Percentiles rank a stretch among this genome's conserved stretches.
phyloP scores from a whole-genome alignment of 2,797 vertebrate species.

The Squalus acanthias region DNA sequence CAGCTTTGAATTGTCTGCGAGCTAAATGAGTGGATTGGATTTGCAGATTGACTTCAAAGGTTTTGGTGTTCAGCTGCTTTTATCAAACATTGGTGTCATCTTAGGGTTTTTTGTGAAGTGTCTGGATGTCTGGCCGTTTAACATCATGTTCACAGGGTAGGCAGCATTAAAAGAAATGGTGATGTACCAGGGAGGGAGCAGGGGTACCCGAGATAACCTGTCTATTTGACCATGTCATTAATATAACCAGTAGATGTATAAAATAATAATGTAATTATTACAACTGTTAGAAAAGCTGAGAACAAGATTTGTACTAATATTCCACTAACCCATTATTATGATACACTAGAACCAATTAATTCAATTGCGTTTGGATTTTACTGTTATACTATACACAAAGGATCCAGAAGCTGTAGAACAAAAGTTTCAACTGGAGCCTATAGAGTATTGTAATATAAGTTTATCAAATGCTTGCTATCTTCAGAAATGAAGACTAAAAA shows the following conservation, averaged over 20 bases:
- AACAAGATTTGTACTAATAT: not conserved
- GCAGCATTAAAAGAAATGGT: not conserved
- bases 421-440: not conserved
- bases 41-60: slow-evolving; percentile 7
- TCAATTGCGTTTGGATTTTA: not conserved
- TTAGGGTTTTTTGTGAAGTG: not conserved
- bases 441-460: not conserved
- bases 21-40: slow-evolving; percentile 26
- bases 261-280: not conserved
- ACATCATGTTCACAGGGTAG: not conserved
- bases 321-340: not conserved
- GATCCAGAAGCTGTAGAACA: not conserved
- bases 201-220: not conserved
- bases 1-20: not conserved
- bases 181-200: not conserved
- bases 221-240: not conserved
- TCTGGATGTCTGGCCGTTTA: slow-evolving; percentile 15
- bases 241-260: not conserved
- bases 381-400: not conserved
- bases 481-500: not conserved
- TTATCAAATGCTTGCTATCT: not conserved
- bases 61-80: not conserved
- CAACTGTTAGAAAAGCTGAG: not conserved
- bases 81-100: slow-evolving; percentile 31
- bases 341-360: not conserved